A percentile compares a stretch with the other conserved stretches of the same genome.
Evolutionary conservation across 2,888 invertebrate genomes (phyloP).

Genomic region (Oxytorus armatus): DNA sequence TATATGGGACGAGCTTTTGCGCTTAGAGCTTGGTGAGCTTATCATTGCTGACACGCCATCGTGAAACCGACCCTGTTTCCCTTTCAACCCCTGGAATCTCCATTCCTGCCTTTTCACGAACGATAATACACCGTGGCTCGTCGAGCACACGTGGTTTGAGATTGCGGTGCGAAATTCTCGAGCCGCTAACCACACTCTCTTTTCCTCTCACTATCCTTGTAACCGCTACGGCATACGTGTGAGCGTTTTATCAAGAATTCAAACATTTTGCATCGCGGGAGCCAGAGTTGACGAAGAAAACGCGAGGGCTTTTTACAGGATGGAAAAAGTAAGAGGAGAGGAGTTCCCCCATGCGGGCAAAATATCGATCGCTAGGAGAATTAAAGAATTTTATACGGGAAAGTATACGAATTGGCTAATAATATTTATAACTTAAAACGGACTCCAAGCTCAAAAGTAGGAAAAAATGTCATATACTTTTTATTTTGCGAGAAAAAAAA

Average conservation of each 20-base stretch:
- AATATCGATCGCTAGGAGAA: slow-evolving; percentile 42
- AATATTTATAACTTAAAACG: background rate
- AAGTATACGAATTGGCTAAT: background rate
- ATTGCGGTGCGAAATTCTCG: slow-evolving; percentile 45
- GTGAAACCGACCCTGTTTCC: slow-evolving; percentile 42
- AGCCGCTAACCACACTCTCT: slow-evolving; percentile 13
- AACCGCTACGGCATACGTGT: slow-evolving; percentile 38
- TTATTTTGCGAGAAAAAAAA: too few relatives aligned
- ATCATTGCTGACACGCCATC: slow-evolving; percentile 54
- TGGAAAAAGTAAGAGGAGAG: background rate
- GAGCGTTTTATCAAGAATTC: slow-evolving; percentile 59
- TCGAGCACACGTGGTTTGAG: slow-evolving; percentile 25
- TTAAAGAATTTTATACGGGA: background rate
- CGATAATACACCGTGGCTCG: slow-evolving; percentile 49
- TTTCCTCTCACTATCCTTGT: slow-evolving; percentile 1
- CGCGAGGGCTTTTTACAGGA: background rate
- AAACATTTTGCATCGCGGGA: slow-evolving; percentile 36
- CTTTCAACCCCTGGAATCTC: slow-evolving; percentile 38
- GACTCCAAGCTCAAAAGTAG: too few relatives aligned
- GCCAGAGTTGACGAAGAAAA: background rate
- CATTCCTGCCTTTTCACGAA: slow-evolving; percentile 19
- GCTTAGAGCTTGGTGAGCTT: slow-evolving; percentile 58
- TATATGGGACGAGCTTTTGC: slow-evolving; percentile 31
- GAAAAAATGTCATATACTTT: too few relatives aligned
- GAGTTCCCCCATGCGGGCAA: slow-evolving; percentile 8